Percentiles rank a stretch among this genome's conserved stretches.
Conservation (phyloP, 2,888 invertebrate genomes). For the Melolontha melolontha region DNA sequence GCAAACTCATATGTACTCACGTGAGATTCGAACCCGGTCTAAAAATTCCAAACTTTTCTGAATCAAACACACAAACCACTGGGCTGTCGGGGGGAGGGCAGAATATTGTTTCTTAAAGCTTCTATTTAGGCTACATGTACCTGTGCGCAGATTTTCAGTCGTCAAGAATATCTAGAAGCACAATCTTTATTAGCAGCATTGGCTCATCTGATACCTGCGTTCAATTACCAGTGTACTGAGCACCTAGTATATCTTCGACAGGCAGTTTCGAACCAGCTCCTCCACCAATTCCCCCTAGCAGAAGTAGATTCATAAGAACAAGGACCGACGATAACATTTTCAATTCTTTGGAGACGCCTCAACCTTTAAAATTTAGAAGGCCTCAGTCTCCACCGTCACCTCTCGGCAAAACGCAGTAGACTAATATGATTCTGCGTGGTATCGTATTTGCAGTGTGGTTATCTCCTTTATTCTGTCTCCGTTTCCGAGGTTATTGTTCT, state of each 20-base stretch:
- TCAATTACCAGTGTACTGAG: conserved; percentile 77
- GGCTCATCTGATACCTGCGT: conserved; percentile 79
- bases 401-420: conserved; percentile 60
- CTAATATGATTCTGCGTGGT: too few relatives aligned
- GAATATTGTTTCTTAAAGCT: too few relatives aligned
- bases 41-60: too few relatives aligned
- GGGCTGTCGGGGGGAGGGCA: too few relatives aligned
- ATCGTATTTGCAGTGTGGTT: too few relatives aligned
- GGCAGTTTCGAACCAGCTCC: conserved; percentile 73
- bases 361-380: conserved; percentile 68
- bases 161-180: conserved; percentile 91
- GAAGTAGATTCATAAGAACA: conserved; percentile 74
- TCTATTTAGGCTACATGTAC: too few relatives aligned
- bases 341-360: conserved; percentile 73
- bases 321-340: conserved; percentile 87
- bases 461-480: too few relatives aligned
- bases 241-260: conserved; percentile 75
- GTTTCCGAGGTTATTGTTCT: too few relatives aligned
- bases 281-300: conserved; percentile 73
- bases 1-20: too few relatives aligned
- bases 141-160: too few relatives aligned
- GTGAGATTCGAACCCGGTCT: too few relatives aligned
- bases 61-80: too few relatives aligned
- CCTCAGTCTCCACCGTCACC: conserved; percentile 69
- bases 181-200: conserved; percentile 77